Evolutionary conservation across 2,113 vertebrate species (phyloP).

Genomic region (Takifugu flavidus): DNA sequence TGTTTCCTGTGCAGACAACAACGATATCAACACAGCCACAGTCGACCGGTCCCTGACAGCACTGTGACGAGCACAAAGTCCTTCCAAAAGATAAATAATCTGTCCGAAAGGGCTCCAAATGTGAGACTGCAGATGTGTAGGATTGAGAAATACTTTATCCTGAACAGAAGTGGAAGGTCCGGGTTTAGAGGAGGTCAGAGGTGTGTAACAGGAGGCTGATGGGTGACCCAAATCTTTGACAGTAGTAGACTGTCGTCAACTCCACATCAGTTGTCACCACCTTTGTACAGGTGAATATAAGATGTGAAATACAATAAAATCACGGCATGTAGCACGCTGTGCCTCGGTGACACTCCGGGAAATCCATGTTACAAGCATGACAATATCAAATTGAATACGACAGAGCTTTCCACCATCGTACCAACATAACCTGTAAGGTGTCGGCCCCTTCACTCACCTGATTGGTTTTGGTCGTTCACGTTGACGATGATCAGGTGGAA

Average conservation of each 20-base stretch:
- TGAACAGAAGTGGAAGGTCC: not conserved
- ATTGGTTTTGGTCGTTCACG: constrained; percentile 75
- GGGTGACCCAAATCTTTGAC: not conserved
- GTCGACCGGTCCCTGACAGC: not conserved
- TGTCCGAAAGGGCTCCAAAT: not conserved
- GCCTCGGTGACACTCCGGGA: too few species aligned
- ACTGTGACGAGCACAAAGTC: constrained; percentile 6
- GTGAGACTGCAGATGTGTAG: not conserved
- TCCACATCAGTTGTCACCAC: too few species aligned
- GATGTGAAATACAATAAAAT: too few species aligned
- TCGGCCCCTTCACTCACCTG: constrained; percentile 75
- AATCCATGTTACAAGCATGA: too few species aligned
- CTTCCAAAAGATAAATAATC: not conserved
- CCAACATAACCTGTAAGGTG: too few species aligned
- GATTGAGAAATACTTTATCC: not conserved
- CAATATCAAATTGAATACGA: too few species aligned
- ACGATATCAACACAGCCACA: not conserved
- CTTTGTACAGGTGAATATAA: too few species aligned
- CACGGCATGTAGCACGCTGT: too few species aligned
- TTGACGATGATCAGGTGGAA: constrained; percentile 79
- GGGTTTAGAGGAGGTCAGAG: constrained; percentile 1
- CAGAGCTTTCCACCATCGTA: too few species aligned
- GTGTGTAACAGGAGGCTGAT: not conserved
- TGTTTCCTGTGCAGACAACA: constrained; percentile 16
- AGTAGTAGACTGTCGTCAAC: not conserved